Evolutionary conservation across 2,888 invertebrate species (phyloP).

Genomic region (Tenthredo distinguenda): DNA sequence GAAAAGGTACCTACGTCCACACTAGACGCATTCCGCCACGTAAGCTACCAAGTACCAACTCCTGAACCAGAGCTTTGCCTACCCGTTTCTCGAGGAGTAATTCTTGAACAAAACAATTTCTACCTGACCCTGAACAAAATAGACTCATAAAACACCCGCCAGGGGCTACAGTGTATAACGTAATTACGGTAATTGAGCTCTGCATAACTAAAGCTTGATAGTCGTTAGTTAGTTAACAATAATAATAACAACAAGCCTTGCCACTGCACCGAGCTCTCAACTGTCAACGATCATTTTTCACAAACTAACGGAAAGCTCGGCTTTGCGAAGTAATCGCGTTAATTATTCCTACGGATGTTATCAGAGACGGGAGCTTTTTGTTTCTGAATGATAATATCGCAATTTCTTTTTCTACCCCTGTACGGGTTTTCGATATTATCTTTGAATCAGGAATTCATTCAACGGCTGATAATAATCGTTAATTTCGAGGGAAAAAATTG

Average conservation of each 20-base stretch:
- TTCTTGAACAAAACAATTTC: neutral
- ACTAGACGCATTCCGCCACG: neutral
- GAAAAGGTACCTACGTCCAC: slow-evolving; percentile 30
- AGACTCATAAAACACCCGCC: neutral
- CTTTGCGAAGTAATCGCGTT: neutral
- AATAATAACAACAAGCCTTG: neutral
- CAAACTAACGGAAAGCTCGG: neutral
- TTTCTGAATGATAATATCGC: no score
- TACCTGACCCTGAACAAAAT: neutral
- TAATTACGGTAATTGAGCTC: neutral
- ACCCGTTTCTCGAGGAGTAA: slow-evolving; percentile 1
- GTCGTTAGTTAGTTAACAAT: neutral
- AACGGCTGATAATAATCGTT: no score
- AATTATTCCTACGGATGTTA: neutral
- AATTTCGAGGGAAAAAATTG: no score
- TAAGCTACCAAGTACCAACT: neutral
- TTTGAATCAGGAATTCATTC: no score
- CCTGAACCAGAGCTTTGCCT: neutral
- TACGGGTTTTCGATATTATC: no score
- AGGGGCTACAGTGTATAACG: neutral
- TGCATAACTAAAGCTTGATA: neutral
- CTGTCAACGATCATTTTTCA: neutral
- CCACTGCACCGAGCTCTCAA: neutral
- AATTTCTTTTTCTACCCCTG: no score
- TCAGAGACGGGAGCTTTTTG: neutral